These are phyloP conservation scores for Pocillopora damicornis DNA, from an alignment of 64 coral and sea anemone species.

Conservation along the genomic window DNA sequence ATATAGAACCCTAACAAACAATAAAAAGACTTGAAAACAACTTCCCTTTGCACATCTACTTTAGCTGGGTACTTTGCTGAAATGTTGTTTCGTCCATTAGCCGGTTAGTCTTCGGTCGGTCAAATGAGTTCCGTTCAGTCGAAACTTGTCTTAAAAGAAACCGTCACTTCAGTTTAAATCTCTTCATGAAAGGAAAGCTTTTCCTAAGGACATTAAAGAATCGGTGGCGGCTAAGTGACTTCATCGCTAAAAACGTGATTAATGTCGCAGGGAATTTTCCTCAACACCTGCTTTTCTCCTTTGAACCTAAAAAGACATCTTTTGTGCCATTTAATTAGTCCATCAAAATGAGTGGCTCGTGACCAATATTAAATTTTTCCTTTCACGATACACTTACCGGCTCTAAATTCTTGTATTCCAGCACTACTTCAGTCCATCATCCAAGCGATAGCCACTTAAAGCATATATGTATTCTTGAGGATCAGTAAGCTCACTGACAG, in stretches of 20 bases:
- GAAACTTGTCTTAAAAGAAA: not conserved
- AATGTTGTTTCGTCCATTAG: not conserved
- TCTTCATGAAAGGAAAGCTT: not conserved
- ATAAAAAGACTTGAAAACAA: too few species aligned
- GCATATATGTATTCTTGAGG: not conserved
- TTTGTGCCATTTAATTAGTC: conserved; percentile 8
- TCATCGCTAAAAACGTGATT: not conserved
- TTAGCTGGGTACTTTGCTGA: too few species aligned
- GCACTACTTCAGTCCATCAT: not conserved
- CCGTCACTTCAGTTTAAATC: not conserved
- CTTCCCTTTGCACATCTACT: too few species aligned
- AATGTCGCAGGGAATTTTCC: not conserved
- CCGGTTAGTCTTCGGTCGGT: not conserved
- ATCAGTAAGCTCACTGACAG: too few species aligned
- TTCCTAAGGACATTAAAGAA: not conserved
- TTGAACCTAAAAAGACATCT: not conserved
- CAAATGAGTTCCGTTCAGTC: not conserved
- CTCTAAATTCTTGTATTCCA: not conserved
- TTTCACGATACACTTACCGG: not conserved
- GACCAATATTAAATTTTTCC: too few species aligned
- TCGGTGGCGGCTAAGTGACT: not conserved
- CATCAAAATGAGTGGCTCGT: not conserved
- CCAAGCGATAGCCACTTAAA: not conserved
- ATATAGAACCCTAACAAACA: too few species aligned
- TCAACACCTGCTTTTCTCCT: conserved; percentile 11